phyloP scores from a whole-genome alignment of 2,888 invertebrate species.

The Rhagophthalmus giganteus region DNA sequence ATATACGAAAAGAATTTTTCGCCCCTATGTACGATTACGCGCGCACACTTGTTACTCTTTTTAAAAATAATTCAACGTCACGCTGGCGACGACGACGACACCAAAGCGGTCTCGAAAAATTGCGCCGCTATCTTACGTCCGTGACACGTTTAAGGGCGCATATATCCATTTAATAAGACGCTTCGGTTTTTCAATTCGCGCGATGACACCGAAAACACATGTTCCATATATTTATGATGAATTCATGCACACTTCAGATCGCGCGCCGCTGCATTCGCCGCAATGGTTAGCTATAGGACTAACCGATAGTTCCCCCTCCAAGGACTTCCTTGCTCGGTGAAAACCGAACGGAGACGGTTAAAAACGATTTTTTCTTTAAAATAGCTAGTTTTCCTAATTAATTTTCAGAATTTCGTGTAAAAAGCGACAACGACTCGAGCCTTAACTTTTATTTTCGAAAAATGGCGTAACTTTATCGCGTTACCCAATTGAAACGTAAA shows the following conservation, averaged over 20 bases:
- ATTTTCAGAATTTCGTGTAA: constrained; percentile 27
- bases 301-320: constrained; percentile 46
- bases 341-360: constrained; percentile 47
- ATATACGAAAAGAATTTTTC: no score
- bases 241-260: constrained; percentile 37
- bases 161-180: not conserved
- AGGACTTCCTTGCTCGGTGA: constrained; percentile 41
- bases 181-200: constrained; percentile 12
- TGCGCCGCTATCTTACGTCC: no score
- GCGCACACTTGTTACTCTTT: no score
- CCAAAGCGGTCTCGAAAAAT: no score
- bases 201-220: constrained; percentile 34
- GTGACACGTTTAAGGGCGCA: no score
- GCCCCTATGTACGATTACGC: no score
- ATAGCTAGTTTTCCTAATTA: constrained; percentile 36
- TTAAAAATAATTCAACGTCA: no score
- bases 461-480: not conserved
- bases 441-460: not conserved
- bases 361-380: constrained; percentile 45
- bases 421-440: constrained; percentile 5
- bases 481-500: not conserved
- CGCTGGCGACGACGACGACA: no score
- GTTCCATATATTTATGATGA: constrained; percentile 36
- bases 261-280: constrained; percentile 41
- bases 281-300: constrained; percentile 45